Evolutionary conservation across 2,113 vertebrate genomes (phyloP).

Genomic region (Odobenus rosmarus): DNA sequence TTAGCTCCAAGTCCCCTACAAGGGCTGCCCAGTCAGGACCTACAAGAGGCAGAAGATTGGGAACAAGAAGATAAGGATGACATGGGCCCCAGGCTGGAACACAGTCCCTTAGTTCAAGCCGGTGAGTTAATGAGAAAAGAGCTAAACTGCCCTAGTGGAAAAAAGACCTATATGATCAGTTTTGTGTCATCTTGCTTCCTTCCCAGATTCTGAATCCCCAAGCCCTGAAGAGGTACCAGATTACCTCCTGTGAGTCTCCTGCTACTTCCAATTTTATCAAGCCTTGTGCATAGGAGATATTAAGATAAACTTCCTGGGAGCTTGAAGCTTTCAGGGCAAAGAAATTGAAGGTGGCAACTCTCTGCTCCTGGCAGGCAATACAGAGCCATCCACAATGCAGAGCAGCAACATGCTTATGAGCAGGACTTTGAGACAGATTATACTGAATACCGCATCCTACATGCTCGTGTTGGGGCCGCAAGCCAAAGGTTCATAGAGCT

Average conservation of each 20-base stretch:
- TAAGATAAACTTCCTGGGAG: background rate
- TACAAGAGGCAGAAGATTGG: conserved; percentile 55
- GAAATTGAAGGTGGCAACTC: background rate
- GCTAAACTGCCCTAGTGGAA: background rate
- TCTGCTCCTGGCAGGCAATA: conserved; percentile 84
- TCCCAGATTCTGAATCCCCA: conserved; percentile 64
- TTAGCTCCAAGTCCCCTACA: background rate
- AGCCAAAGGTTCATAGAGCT: conserved; percentile 90
- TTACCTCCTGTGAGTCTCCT: conserved; percentile 90
- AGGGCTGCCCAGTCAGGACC: background rate
- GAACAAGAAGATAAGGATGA: conserved; percentile 83
- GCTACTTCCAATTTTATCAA: conserved; percentile 33
- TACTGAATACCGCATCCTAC: conserved; percentile 87
- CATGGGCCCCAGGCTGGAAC: conserved; percentile 83
- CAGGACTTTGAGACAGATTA: conserved; percentile 91
- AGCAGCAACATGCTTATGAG: conserved; percentile 88
- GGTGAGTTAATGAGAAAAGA: conserved; percentile 78
- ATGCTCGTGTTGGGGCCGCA: conserved; percentile 86
- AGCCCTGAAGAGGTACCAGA: conserved; percentile 86
- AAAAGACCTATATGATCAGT: conserved; percentile 79
- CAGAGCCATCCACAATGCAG: conserved; percentile 81
- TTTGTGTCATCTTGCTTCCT: conserved; percentile 62
- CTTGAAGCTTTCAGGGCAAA: background rate
- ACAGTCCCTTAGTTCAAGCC: conserved; percentile 83
- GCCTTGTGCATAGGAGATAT: background rate